Conservation (phyloP, 2,797 vertebrate species). For the Pygocentrus nattereri region DNA sequence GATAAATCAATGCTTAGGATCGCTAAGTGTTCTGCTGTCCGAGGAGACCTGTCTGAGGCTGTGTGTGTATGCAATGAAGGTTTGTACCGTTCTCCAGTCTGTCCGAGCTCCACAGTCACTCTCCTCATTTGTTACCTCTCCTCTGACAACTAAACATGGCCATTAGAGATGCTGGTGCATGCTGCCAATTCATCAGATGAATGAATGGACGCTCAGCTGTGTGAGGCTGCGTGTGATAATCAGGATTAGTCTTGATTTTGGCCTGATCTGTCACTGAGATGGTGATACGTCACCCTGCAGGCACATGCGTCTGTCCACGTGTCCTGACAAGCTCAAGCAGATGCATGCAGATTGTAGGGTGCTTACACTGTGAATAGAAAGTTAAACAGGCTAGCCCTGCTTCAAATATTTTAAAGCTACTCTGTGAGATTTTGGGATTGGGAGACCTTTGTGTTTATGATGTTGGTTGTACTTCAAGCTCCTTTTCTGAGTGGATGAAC, state of each 20-base stretch:
- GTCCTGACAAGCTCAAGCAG: not conserved
- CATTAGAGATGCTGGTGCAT: slow-evolving; percentile 36
- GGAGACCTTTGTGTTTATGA: not conserved
- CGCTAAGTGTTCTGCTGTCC: slow-evolving; percentile 22
- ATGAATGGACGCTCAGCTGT: slow-evolving; percentile 43
- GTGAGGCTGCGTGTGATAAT: slow-evolving; percentile 12
- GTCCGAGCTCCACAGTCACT: slow-evolving; percentile 6
- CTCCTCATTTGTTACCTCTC: slow-evolving; percentile 41
- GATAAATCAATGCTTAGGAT: slow-evolving; percentile 42
- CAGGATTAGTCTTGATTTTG: slow-evolving; percentile 36
- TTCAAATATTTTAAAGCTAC: no score
- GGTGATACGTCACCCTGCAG: slow-evolving; percentile 3
- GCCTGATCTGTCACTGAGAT: slow-evolving; percentile 29
- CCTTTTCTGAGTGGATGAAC: no score
- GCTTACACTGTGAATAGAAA: not conserved
- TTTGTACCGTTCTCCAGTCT: slow-evolving; percentile 16
- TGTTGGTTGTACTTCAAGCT: no score
- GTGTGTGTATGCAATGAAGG: slow-evolving; percentile 6
- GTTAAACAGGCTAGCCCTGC: not conserved
- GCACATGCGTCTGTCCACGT: not conserved
- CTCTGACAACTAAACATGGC: slow-evolving; percentile 24
- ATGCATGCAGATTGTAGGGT: not conserved
- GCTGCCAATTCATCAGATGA: slow-evolving; percentile 28
- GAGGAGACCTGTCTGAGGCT: not conserved
- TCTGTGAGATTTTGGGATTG: not conserved